These are phyloP conservation scores for Coenonympha arcania DNA, from an alignment of 2,888 invertebrate species.

Conservation along the genomic window DNA sequence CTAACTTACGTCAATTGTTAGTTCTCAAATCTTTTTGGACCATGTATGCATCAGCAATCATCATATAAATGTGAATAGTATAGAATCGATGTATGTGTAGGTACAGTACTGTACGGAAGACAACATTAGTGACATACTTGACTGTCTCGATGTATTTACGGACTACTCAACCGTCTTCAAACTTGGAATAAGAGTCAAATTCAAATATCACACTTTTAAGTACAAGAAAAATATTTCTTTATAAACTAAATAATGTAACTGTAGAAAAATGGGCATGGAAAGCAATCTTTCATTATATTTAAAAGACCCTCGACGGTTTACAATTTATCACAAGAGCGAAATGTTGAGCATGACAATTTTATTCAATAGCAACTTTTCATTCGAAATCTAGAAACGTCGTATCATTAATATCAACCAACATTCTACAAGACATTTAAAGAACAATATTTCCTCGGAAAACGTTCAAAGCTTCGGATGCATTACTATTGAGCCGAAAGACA, in stretches of 20 bases:
- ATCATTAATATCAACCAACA: background rate
- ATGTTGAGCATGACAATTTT: slow-evolving; percentile 42
- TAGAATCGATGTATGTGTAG: slow-evolving; percentile 15
- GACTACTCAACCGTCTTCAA: slow-evolving; percentile 42
- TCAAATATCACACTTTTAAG: slow-evolving; percentile 38
- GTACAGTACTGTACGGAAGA: slow-evolving; percentile 29
- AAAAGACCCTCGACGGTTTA: slow-evolving; percentile 32
- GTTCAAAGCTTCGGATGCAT: background rate
- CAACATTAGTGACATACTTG: slow-evolving; percentile 52
- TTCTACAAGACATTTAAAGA: background rate
- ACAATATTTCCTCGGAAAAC: background rate
- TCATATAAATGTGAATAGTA: too few species aligned
- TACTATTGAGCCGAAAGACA: background rate
- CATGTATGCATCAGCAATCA: background rate
- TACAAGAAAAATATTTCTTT: background rate
- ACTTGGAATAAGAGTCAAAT: slow-evolving; percentile 37
- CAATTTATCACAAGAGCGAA: slow-evolving; percentile 38
- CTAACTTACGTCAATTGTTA: too few species aligned
- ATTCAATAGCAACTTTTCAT: slow-evolving; percentile 33
- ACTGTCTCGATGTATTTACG: slow-evolving; percentile 52
- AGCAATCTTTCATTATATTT: slow-evolving; percentile 31
- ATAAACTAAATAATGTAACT: slow-evolving; percentile 8
- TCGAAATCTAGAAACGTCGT: slow-evolving; percentile 43
- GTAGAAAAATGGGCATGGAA: slow-evolving; percentile 23
- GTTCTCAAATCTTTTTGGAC: too few species aligned